Evolutionary conservation across 2,113 vertebrate genomes (phyloP).

Genomic region (Hemiscyllium ocellatum): DNA sequence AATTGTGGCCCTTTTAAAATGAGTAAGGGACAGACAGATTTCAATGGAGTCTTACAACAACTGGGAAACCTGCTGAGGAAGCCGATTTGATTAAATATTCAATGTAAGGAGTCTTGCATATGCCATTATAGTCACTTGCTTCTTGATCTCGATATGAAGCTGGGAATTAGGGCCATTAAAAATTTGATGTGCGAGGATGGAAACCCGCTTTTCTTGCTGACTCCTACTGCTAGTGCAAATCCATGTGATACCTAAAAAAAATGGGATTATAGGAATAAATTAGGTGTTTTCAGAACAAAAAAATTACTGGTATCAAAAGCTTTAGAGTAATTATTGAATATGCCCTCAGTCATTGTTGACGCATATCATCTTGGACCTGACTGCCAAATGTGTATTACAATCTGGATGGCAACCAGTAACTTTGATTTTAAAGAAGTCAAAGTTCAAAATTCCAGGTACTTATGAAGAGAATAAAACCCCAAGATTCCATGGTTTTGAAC

Average conservation of each 20-base stretch:
- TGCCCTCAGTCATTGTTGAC: background rate
- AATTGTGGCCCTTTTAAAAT: background rate
- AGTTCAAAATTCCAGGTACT: no score
- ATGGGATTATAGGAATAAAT: background rate
- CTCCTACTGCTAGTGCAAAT: background rate
- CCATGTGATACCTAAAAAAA: background rate
- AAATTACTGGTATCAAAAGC: background rate
- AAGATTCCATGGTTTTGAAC: no score
- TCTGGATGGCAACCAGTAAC: no score
- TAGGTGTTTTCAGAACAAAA: background rate
- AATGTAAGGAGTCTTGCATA: background rate
- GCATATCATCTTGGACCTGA: no score
- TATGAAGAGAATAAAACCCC: no score
- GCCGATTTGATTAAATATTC: background rate
- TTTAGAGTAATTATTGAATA: background rate
- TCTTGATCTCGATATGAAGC: background rate
- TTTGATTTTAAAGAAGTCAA: no score
- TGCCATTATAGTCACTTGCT: background rate
- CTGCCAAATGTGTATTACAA: no score
- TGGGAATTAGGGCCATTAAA: background rate
- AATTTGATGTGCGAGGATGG: background rate
- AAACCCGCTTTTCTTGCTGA: background rate
- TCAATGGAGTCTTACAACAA: background rate
- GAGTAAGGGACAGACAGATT: background rate
- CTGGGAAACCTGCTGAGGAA: background rate